These are phyloP conservation scores for Pogonocichla stellata DNA, from an alignment of 2,113 vertebrate genomes.

Conservation along the genomic window DNA sequence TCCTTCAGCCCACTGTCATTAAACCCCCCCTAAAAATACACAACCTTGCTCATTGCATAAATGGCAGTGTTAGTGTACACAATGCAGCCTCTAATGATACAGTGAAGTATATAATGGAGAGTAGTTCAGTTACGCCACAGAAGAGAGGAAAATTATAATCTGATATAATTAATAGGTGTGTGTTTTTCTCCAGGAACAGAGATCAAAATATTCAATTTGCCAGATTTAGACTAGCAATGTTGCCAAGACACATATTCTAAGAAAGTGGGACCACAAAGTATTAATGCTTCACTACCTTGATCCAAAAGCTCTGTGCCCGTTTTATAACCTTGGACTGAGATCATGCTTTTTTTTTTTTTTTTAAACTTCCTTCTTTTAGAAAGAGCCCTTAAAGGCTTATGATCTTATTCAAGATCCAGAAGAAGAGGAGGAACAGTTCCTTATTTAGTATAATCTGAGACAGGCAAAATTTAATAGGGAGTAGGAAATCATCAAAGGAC, in stretches of 20 bases:
- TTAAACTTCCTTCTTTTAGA: background rate
- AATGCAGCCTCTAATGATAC: background rate
- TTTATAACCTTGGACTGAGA: background rate
- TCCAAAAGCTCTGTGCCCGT: background rate
- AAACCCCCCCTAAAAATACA: background rate
- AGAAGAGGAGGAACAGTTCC: background rate
- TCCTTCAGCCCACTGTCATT: background rate
- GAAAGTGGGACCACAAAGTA: background rate
- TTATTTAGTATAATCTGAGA: background rate
- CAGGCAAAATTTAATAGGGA: background rate
- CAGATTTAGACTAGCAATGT: background rate
- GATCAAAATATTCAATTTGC: slow-evolving; percentile 20
- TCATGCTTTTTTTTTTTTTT: background rate
- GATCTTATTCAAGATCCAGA: background rate
- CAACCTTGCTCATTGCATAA: background rate
- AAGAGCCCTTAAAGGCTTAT: background rate
- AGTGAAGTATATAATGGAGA: background rate
- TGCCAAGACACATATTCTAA: background rate
- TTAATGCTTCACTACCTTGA: background rate
- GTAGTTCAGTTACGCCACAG: background rate
- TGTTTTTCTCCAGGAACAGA: background rate
- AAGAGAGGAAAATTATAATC: slow-evolving; percentile 9
- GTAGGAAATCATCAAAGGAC: background rate
- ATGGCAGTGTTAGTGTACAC: background rate
- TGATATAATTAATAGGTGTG: background rate